Evolutionary conservation across 2,888 invertebrate genomes (phyloP).

Genomic region (Acronicta psi): DNA sequence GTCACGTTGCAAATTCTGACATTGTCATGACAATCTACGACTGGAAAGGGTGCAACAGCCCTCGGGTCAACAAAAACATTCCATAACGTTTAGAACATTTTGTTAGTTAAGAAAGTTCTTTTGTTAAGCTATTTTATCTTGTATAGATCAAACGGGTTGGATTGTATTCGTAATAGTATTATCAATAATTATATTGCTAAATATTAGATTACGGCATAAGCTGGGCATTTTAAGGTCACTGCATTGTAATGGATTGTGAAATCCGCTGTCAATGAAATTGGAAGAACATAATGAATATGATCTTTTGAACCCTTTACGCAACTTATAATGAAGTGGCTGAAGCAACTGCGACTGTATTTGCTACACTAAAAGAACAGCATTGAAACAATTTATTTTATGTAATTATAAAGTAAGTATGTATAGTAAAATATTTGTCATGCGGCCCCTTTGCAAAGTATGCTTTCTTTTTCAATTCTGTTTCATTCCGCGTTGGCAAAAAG

Average conservation of each 20-base stretch:
- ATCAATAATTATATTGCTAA: conserved; percentile 64
- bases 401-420: too few species aligned
- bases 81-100: conserved; percentile 68
- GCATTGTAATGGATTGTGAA: conserved; percentile 38
- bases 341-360: not conserved
- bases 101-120: conserved; percentile 59
- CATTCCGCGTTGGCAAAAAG: too few species aligned
- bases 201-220: conserved; percentile 52
- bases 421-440: too few species aligned
- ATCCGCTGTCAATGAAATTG: conserved; percentile 36
- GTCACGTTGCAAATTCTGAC: conserved; percentile 70
- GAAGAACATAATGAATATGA: conserved; percentile 12
- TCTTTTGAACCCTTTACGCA: conserved; percentile 32
- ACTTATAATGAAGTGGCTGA: conserved; percentile 16
- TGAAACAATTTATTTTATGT: too few species aligned
- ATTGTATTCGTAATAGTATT: conserved; percentile 64
- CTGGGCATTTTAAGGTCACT: conserved; percentile 48
- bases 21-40: conserved; percentile 65
- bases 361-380: not conserved
- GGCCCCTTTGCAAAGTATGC: too few species aligned
- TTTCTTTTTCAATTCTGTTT: too few species aligned
- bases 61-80: conserved; percentile 67
- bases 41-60: conserved; percentile 64
- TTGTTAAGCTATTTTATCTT: conserved; percentile 62
- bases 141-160: conserved; percentile 60